Base-by-base conservation (phyloP, 2,888 invertebrate genomes). In the Anoplius nigerrimus region DNA sequence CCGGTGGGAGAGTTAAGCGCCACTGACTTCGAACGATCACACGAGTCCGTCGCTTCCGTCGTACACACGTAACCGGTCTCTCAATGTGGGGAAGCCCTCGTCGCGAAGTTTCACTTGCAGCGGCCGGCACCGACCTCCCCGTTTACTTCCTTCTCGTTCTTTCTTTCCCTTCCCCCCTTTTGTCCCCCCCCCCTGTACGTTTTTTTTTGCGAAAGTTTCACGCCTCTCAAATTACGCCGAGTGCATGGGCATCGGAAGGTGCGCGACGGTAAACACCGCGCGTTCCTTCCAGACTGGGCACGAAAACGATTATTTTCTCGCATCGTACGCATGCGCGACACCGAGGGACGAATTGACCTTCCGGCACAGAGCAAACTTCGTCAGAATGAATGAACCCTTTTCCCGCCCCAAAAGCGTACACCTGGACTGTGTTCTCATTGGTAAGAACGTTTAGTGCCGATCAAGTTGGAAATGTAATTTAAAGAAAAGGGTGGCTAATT, bases 101-200 rank as follows among this genome's bases (percentile, higher is more conserved):
- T 55, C 54, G 63, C 27, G 45, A 69, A 69, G 57, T 69, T 69
- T 69, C 69, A 69, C 69, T 69, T 65, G 65, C 53, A 16, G 20
- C 46, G 45, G 55, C 59, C 18, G 63, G n/a, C n/a, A 63, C 16
- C 52, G 53, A 22, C 11, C n/a, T 54, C 48, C 34, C 55, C 59
- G 56, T 65, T 61, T 56, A 8, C 48, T 24, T 56, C 55, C 45
- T 42, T 22, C n/a, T n/a, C n/a, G n/a, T n/a, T n/a, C n/a, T n/a
- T n/a, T n/a, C n/a, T n/a, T n/a, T n/a, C n/a, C n/a, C n/a, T n/a
- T n/a, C n/a, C n/a, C n/a, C n/a, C n/a, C n/a, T n/a, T n/a, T n/a
- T n/a, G n/a, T n/a, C n/a, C n/a, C n/a, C n/a, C n/a, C n/a, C n/a
- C n/a, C n/a, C n/a, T n/a, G n/a, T n/a, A n/a, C n/a, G n/a, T n/a